A percentile compares a stretch with the other conserved stretches of the same genome.
These are phyloP conservation scores for Cryptoprocta ferox DNA, from an alignment of 2,797 vertebrate species.

Conservation along the genomic window DNA sequence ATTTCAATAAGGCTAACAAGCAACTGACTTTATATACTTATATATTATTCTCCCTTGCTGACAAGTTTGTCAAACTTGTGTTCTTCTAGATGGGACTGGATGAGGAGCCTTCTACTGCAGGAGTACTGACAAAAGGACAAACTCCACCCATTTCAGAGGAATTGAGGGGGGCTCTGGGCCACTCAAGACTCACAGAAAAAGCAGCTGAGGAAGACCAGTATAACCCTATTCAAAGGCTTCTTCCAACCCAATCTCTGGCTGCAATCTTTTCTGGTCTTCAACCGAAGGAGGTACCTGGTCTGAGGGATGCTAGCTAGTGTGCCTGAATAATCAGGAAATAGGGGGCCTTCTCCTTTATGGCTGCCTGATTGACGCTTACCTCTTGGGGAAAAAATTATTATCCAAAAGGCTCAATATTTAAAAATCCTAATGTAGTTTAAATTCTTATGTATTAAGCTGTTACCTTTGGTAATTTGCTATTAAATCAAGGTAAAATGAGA, in stretches of 20 bases:
- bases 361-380: background rate
- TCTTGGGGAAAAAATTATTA: background rate
- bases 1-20: background rate
- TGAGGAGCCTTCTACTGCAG: background rate
- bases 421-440: conserved; percentile 11
- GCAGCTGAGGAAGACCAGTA: background rate
- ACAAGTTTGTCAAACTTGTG: background rate
- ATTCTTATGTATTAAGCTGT: background rate
- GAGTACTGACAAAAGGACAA: background rate
- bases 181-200: background rate
- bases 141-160: background rate
- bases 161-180: background rate
- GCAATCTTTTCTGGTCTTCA: background rate
- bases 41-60: background rate
- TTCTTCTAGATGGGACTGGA: background rate
- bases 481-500: conserved; percentile 42
- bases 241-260: background rate
- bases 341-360: background rate
- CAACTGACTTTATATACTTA: background rate
- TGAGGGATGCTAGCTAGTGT: background rate
- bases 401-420: background rate
- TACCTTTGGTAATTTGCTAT: background rate
- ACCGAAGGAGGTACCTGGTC: background rate
- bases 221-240: background rate
- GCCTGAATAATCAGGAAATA: background rate